phyloP scores from a whole-genome alignment of 53 echinoderm and acorn worm species.

The Antedon mediterranea region DNA sequence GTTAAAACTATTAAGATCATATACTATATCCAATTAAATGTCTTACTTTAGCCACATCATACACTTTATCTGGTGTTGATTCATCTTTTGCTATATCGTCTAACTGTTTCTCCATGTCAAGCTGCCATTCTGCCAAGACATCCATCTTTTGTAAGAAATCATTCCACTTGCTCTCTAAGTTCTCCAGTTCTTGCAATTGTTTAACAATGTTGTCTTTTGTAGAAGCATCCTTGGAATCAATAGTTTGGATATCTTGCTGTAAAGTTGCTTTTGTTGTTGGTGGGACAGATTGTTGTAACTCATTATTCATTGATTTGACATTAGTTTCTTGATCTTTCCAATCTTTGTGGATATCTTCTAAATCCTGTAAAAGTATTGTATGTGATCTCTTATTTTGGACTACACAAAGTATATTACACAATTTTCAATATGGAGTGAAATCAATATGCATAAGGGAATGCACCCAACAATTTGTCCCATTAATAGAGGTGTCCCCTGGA shows the following conservation, averaged over 20 bases:
- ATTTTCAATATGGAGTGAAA: too few relatives aligned
- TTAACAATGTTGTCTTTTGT: constrained; percentile 14
- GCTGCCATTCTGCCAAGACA: constrained; percentile 33
- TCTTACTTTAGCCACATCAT: constrained; percentile 35
- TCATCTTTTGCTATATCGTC: constrained; percentile 27
- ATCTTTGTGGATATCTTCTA: neutral
- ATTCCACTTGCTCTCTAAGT: constrained; percentile 23
- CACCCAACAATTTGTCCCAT: too few relatives aligned
- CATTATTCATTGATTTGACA: constrained; percentile 7
- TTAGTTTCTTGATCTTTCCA: neutral
- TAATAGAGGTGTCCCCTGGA: too few relatives aligned
- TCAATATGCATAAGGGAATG: too few relatives aligned
- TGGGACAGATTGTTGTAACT: constrained; percentile 18
- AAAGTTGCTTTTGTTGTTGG: constrained; percentile 10
- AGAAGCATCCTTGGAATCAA: constrained; percentile 12
- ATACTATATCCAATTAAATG: neutral
- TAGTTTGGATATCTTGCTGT: constrained; percentile 7
- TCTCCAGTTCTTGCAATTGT: constrained; percentile 16
- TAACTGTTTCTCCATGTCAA: constrained; percentile 13
- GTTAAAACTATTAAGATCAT: too few relatives aligned
- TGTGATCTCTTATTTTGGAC: too few relatives aligned
- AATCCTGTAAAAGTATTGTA: neutral
- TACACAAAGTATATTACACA: too few relatives aligned
- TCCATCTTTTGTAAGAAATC: constrained; percentile 22
- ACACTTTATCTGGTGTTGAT: constrained; percentile 27